Base-by-base conservation (phyloP, 2,888 invertebrate species). In the Hyposoter didymator region DNA sequence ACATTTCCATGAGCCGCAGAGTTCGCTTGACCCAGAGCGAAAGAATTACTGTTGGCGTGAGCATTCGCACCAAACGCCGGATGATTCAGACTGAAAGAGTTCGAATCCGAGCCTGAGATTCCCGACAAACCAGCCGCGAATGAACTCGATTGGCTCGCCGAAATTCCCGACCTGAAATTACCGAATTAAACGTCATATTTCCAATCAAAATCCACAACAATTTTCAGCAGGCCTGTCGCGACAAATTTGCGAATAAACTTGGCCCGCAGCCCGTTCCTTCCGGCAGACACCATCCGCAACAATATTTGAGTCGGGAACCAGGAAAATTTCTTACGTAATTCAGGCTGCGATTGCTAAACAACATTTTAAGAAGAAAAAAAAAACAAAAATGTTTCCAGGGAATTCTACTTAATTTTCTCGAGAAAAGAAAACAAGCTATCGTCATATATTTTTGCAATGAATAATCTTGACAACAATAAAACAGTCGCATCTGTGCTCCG, bases 111-210 rank as follows among this genome's bases (percentile, higher is more conserved):
- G 5, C 89, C 87, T 1, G 91, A 91, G 47, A 92, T 87, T n/a
- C 92, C 92, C 1, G 87, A 83, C 4, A 88, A 82, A 43, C 92
- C 92, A 1, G 91, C 91, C 6, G 92, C 88, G 80, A 92, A 89
- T 5, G 92, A 91, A 72, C 87, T 84, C 67, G 92, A 92, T 69
- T 90, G 91, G 84, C 92, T 92, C 19, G 90, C 88, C 6, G 92
- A 89, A 52, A 91, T 87, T 55, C 84, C 87, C 0, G 89, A 86
- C 28, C 91, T 92, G 69, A 59, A 78, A 78, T 35, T 49, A 70
- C 35, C 75, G 35, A 32, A 62, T 52, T 59, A 59, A 39, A 49
- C 45, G 14, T 69, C 47, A 32, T 28, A 22, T 1, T 39, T 17
- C 32, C 62, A 55, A 7, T 35, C 3, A 22, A 59, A 69, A n/a